Evolutionary conservation across 2,113 vertebrate species (phyloP).

Genomic region (Microcebus lehilahytsara): DNA sequence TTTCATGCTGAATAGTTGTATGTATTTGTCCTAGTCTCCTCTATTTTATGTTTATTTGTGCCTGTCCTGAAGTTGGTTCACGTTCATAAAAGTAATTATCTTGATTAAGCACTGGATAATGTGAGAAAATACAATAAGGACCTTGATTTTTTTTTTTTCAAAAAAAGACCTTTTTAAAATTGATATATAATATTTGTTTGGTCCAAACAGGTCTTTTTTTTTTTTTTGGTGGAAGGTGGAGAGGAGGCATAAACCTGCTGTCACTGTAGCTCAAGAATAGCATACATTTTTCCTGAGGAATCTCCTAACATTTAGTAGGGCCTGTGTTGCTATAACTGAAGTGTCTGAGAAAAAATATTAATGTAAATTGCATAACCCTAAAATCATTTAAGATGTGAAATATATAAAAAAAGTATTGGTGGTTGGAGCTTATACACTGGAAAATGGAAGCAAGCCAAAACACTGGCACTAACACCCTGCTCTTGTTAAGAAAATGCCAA

Average conservation of each 20-base stretch:
- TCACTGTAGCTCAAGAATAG: background rate
- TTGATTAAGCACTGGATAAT: constrained; percentile 37
- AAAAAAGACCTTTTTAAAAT: background rate
- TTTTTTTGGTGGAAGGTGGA: fast-evolving
- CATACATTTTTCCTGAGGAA: background rate
- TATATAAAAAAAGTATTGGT: constrained; percentile 1
- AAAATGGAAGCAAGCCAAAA: constrained; percentile 70
- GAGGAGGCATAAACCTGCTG: background rate
- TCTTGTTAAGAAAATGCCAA: constrained; percentile 79
- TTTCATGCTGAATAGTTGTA: background rate
- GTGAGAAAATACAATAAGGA: constrained; percentile 34
- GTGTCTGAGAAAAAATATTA: constrained; percentile 10
- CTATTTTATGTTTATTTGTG: background rate
- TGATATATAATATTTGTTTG: background rate
- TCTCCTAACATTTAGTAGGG: background rate
- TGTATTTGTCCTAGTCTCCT: background rate
- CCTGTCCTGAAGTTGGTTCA: background rate
- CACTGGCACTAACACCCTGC: constrained; percentile 67
- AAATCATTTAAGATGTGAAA: constrained; percentile 50
- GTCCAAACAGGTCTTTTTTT: background rate
- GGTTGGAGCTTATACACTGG: constrained; percentile 46
- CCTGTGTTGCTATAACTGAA: background rate
- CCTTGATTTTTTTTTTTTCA: background rate
- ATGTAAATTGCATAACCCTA: constrained; percentile 18
- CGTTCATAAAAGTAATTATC: background rate